Evolutionary conservation across 2,113 vertebrate genomes (phyloP).

Genomic region (Sander lucioperca): DNA sequence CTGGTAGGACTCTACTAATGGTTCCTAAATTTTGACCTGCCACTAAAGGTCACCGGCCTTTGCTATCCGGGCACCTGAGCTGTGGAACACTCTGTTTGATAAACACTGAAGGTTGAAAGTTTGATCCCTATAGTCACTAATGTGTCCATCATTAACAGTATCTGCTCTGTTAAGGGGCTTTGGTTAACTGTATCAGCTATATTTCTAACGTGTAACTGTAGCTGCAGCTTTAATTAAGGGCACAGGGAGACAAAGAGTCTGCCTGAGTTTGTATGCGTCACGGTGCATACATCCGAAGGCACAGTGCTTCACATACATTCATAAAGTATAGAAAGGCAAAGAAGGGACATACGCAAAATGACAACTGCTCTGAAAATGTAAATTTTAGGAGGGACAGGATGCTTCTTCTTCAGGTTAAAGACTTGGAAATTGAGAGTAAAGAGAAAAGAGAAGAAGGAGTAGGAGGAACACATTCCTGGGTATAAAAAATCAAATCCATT

Average conservation of each 20-base stretch:
- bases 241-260: not conserved
- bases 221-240: conserved; percentile 12
- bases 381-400: not conserved
- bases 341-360: not conserved
- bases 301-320: conserved; percentile 11
- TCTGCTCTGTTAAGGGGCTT: not conserved
- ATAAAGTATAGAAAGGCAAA: conserved; percentile 25
- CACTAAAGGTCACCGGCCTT: not conserved
- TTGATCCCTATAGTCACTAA: not conserved
- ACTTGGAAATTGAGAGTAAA: conserved; percentile 27
- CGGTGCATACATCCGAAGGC: not conserved
- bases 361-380: conserved; percentile 25
- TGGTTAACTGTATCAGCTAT: not conserved
- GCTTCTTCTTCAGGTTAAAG: conserved; percentile 28
- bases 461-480: not conserved
- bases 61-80: not conserved
- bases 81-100: not conserved
- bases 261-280: conserved; percentile 9
- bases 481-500: conserved; percentile 14
- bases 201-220: not conserved
- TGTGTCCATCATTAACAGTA: not conserved
- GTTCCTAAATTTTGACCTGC: not conserved
- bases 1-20: not conserved
- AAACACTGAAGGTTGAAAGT: not conserved
- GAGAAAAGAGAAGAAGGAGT: not conserved